Evolutionary conservation across 2,113 vertebrate species (phyloP), one percentile per base, ranked within the genome.

Genomic region (Tangachromis dhanisi): DNA sequence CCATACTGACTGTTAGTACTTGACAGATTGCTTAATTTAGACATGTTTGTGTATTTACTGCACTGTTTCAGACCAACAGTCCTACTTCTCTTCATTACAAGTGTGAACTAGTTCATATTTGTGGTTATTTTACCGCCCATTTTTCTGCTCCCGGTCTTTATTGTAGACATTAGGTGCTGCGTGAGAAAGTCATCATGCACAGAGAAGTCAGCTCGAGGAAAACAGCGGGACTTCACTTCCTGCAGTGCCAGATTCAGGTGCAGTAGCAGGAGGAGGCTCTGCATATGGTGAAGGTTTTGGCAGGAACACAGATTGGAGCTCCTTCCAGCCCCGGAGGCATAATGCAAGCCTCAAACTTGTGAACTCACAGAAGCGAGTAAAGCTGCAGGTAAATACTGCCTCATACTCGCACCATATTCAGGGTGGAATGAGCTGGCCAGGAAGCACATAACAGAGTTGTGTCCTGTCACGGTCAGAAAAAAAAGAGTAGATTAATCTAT

Each of bases 221-320:
- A 90, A 83, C 80, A 90, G 86, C 8, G 1, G 73, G 91, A 61
- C 31, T 83, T 66, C 38, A 40, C 6, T 31, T 47, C 90, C 80
- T 2, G 84, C 61, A 26, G 91, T 1, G 35, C 3, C 19, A 80
- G 88, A 84, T 85, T 89, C 85, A 92, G 89, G 80, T 89, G 89
- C 86, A 85, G 35, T 26, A 89, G 76, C 81, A 83, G 76, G 73
- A 83, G 73, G 81, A 79, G 54, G 76, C 49, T 55, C 8, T 3
- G 78, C 84, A 85, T 86, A 82, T 16, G 54, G 57, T 31, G 31
- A 81, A 47, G 13, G 6, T 68, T 83, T 93, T 92, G 89, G 84
- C 90, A 80, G 47, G 31, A 83, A 54, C 9, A 88, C 53, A 88
- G 10, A 47, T 38, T 53, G n/a, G 16, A 86, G 63, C 40, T 82